Percentiles rank a stretch among this genome's conserved stretches.
phyloP scores from a whole-genome alignment of 2,113 vertebrate species.

The Oryctolagus cuniculus region mOryCun1.1 NC_091434.1:32653001-32653500 shows the following conservation, averaged over 20 bases:
- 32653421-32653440: not conserved
- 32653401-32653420: not conserved
- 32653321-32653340: not conserved
- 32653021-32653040: constrained; percentile 64
- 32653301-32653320: not conserved
- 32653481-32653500: not conserved
- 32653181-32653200: constrained; percentile 81
- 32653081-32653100: constrained; percentile 69
- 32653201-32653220: constrained; percentile 79
- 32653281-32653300: not conserved
- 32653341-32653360: not conserved
- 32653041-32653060: not conserved
- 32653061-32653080: constrained; percentile 77
- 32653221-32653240: constrained; percentile 84
- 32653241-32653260: constrained; percentile 73
- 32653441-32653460: not conserved
- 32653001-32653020: constrained; percentile 61
- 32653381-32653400: not conserved
- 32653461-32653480: constrained; percentile 60
- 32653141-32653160: constrained; percentile 68
- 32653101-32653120: constrained; percentile 67
- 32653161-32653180: constrained; percentile 76
- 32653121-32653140: constrained; percentile 74
- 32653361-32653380: not conserved
- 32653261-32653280: constrained; percentile 60